Evolutionary conservation across 2,113 vertebrate species (phyloP).

Genomic region (Corvus cornix): DNA sequence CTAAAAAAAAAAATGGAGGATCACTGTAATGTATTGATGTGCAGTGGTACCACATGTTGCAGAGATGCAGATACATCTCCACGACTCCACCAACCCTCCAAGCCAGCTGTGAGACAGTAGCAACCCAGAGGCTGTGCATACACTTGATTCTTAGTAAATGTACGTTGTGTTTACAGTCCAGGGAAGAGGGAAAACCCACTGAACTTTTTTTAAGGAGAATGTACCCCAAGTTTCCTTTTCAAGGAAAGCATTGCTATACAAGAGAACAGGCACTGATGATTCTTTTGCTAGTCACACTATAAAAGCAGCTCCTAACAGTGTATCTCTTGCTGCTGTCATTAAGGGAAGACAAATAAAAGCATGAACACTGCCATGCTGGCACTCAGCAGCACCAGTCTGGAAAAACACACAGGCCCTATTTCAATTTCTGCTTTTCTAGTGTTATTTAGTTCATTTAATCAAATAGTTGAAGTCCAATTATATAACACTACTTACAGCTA

Average conservation of each 20-base stretch:
- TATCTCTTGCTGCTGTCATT: background rate
- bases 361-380: background rate
- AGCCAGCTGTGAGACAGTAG: background rate
- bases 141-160: background rate
- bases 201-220: background rate
- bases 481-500: background rate
- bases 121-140: background rate
- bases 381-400: background rate
- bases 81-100: background rate
- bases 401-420: background rate
- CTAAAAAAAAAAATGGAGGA: background rate
- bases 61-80: background rate
- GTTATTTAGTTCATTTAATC: conserved; percentile 7
- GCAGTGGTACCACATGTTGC: fast-evolving
- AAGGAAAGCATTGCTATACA: background rate
- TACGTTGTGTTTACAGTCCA: background rate
- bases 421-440: background rate
- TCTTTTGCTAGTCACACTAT: background rate
- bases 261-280: background rate
- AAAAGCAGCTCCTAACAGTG: background rate
- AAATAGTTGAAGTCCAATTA: background rate
- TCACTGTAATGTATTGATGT: background rate
- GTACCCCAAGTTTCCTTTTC: background rate
- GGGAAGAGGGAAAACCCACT: background rate
- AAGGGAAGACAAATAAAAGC: background rate